Percentiles rank a stretch among this genome's conserved stretches.
Evolutionary conservation across 2,888 invertebrate genomes (phyloP).

Genomic region (Heterodera filipjevi): DNA sequence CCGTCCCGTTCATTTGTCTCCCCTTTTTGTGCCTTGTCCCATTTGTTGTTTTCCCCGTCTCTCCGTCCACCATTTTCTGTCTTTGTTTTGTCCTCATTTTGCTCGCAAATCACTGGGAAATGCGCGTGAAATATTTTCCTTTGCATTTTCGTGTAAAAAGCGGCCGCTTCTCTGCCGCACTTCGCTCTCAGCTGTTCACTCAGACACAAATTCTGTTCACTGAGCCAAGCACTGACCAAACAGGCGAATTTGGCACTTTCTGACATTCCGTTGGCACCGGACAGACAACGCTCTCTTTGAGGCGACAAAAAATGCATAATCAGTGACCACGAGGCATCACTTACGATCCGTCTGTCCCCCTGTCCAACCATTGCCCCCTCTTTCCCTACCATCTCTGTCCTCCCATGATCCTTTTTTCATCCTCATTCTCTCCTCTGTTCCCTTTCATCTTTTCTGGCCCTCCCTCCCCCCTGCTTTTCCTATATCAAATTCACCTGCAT

Average conservation of each 20-base stretch:
- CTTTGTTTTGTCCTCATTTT: neutral
- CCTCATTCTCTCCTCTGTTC: neutral
- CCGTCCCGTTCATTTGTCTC: neutral
- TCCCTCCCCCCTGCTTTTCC: neutral
- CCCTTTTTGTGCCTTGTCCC: neutral
- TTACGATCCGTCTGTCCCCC: too few relatives aligned
- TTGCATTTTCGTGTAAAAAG: constrained; percentile 29
- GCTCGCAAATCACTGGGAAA: constrained; percentile 31
- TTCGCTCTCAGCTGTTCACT: constrained; percentile 12
- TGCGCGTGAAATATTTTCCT: constrained; percentile 27
- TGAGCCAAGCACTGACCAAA: constrained; percentile 21
- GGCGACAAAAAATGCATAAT: neutral
- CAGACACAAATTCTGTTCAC: constrained; percentile 30
- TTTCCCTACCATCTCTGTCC: neutral
- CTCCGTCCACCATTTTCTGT: neutral
- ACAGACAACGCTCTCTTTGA: neutral
- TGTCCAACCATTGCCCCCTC: too few relatives aligned
- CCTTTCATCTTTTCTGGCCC: neutral
- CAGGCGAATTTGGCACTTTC: constrained; percentile 9
- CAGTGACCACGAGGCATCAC: neutral
- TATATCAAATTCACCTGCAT: constrained; percentile 4
- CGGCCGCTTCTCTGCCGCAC: constrained; percentile 21
- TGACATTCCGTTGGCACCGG: neutral
- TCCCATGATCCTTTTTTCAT: neutral
- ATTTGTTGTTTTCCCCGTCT: neutral